These are phyloP conservation scores for Drosophila seguyi DNA, from an alignment of 1,140 invertebrate species.

Conservation along the genomic window DNA sequence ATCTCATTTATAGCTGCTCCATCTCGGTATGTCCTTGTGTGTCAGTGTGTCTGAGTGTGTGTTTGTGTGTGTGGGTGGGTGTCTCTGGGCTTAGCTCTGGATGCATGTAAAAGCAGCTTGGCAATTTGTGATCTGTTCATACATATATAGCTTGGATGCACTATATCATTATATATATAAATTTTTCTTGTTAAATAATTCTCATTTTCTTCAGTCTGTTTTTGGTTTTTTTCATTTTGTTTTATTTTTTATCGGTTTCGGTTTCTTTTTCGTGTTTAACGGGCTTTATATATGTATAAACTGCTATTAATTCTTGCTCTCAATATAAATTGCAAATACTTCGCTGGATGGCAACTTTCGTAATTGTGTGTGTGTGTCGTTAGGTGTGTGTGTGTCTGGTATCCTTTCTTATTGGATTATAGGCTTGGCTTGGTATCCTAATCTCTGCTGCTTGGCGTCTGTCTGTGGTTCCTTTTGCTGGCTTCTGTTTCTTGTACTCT, in stretches of 20 bases:
- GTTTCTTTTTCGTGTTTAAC: constrained; percentile 44
- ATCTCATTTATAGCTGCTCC: constrained; percentile 44
- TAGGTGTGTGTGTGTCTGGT: constrained; percentile 14
- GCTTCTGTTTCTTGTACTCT: constrained; percentile 7
- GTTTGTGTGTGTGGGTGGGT: constrained; percentile 7
- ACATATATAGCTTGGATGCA: constrained; percentile 37
- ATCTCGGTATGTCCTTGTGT: constrained; percentile 16
- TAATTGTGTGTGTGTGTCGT: constrained; percentile 62
- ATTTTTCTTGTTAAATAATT: constrained; percentile 68
- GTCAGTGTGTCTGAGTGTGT: constrained; percentile 1
- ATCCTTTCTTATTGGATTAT: constrained; percentile 20
- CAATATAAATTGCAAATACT: constrained; percentile 75
- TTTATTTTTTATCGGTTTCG: constrained; percentile 23
- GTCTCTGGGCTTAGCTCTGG: constrained; percentile 38
- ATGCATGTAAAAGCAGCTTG: constrained; percentile 61
- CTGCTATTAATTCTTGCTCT: constrained; percentile 58
- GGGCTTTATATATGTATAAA: constrained; percentile 44
- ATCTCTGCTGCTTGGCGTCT: constrained; percentile 40
- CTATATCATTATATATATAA: constrained; percentile 62
- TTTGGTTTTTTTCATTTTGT: constrained; percentile 62
- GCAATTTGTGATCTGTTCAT: constrained; percentile 42
- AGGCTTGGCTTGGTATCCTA: constrained; percentile 49
- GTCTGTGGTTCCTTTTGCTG: constrained; percentile 21
- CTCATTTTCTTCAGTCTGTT: constrained; percentile 74
- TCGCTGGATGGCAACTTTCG: constrained; percentile 82